These are phyloP conservation scores for Cosmopolites sordidus DNA, from an alignment of 2,888 invertebrate genomes.

Conservation along the genomic window DNA sequence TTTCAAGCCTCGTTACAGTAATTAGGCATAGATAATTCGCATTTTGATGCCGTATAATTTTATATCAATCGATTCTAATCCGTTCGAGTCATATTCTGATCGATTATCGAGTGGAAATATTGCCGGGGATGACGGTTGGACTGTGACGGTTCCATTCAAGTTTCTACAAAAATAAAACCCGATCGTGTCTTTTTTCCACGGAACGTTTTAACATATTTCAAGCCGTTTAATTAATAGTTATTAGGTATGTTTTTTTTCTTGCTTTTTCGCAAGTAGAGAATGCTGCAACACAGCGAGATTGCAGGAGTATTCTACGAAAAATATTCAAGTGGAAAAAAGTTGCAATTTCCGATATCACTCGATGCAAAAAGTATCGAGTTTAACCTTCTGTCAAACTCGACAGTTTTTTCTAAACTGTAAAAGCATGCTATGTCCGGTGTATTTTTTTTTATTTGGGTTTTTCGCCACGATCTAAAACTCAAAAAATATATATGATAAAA, in stretches of 20 bases:
- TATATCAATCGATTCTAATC: background rate
- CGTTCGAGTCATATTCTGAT: background rate
- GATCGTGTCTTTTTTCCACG: background rate
- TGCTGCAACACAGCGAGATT: too few species aligned
- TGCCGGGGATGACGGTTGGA: background rate
- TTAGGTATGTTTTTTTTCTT: background rate
- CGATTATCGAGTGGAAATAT: background rate
- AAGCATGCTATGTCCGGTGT: too few species aligned
- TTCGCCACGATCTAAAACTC: too few species aligned
- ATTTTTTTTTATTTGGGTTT: too few species aligned
- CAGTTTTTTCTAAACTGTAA: too few species aligned
- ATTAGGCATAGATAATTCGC: slow-evolving; percentile 17
- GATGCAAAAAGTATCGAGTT: too few species aligned
- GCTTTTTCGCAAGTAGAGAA: background rate
- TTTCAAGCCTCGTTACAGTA: slow-evolving; percentile 20
- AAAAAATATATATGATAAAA: too few species aligned
- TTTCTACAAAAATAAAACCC: background rate
- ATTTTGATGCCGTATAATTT: slow-evolving; percentile 3
- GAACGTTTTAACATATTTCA: background rate
- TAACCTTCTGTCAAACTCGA: too few species aligned
- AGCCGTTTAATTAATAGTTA: background rate
- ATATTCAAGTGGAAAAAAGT: too few species aligned
- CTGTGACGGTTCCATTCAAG: background rate
- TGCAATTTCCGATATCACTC: too few species aligned
- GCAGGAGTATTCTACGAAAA: too few species aligned